Base-by-base conservation (phyloP, 2,797 vertebrate species). In the Periophthalmus magnuspinnatus region DNA sequence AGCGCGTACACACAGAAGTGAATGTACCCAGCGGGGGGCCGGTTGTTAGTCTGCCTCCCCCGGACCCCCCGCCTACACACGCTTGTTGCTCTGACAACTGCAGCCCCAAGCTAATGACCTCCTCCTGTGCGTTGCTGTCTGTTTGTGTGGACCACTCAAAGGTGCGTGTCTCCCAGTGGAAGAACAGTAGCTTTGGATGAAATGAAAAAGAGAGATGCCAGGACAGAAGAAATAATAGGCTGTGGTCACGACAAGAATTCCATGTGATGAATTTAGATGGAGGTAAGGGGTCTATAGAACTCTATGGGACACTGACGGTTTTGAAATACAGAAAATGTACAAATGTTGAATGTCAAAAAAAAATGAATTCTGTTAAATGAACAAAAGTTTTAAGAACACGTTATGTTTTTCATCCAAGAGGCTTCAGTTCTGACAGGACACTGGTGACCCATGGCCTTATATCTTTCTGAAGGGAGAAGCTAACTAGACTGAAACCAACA, bases 111-210 rank as follows among this genome's bases (percentile, higher is more conserved):
- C 89, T 88, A 91, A 92, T 92, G 86, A 90, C 88, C 90, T 91
- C 91, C 91, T 88, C 86, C 83, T 86, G 86, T 87, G 91, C 75
- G 87, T 87, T 85, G 82, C 81, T 87, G 75, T 76, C 79, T 75
- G 69, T 62, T 28, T 79, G 73, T 84, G 66, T 80, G 63, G 72
- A 83, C 83, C 85, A 89, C 86, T 71, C 81, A 76, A 77, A 86
- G 83, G 83, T 86, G 85, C 94, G 95, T 94, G 95, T 95, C 93
- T 90, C 92, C 93, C 93, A 94, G 93, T 91, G 92, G 90, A 93
- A 93, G 81, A 86, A 86, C 82, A 83, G 87, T 80, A 84, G 85
- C 77, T 88, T 86, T 71, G 80, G 78, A 84, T 79, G 65, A 85
- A 89, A 86, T 7, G 66, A 86, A 84, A 83, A 85, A 71, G 36